phyloP scores from a whole-genome alignment of 2,113 vertebrate genomes.

The Albula goreensis region DNA sequence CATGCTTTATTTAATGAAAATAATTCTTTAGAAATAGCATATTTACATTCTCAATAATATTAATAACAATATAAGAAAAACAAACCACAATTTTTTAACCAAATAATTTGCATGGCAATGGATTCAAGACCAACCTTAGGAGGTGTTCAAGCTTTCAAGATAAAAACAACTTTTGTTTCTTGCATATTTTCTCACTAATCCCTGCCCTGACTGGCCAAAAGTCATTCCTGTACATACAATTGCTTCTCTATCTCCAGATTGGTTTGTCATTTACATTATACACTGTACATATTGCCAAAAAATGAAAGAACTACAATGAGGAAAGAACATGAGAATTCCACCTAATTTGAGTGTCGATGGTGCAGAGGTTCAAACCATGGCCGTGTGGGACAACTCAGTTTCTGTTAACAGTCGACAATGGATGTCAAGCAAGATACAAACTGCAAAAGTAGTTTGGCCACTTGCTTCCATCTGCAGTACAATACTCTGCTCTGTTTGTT shows the following conservation, averaged over 20 bases:
- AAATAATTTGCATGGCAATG: constrained; percentile 67
- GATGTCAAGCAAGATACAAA: not conserved
- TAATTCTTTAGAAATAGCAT: constrained; percentile 78
- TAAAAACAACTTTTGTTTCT: constrained; percentile 51
- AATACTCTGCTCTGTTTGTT: too few relatives aligned
- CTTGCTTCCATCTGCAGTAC: too few relatives aligned
- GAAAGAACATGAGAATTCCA: too few relatives aligned
- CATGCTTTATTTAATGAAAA: constrained; percentile 81
- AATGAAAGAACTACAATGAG: not conserved
- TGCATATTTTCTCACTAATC: constrained; percentile 48
- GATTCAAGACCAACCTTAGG: constrained; percentile 49
- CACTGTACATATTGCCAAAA: constrained; percentile 65
- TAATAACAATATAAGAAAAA: constrained; percentile 73
- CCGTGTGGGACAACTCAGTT: too few relatives aligned
- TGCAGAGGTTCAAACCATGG: too few relatives aligned
- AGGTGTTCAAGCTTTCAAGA: constrained; percentile 34
- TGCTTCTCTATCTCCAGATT: constrained; percentile 50
- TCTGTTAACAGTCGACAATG: too few relatives aligned
- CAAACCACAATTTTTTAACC: constrained; percentile 54
- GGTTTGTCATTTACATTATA: constrained; percentile 63
- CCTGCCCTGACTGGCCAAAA: constrained; percentile 28
- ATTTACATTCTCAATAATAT: constrained; percentile 78
- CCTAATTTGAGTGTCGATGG: too few relatives aligned
- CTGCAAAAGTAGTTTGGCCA: not conserved
- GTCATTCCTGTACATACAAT: constrained; percentile 47